Conservation (phyloP, 2,113 vertebrate species). For the Etia nguti region DNA sequence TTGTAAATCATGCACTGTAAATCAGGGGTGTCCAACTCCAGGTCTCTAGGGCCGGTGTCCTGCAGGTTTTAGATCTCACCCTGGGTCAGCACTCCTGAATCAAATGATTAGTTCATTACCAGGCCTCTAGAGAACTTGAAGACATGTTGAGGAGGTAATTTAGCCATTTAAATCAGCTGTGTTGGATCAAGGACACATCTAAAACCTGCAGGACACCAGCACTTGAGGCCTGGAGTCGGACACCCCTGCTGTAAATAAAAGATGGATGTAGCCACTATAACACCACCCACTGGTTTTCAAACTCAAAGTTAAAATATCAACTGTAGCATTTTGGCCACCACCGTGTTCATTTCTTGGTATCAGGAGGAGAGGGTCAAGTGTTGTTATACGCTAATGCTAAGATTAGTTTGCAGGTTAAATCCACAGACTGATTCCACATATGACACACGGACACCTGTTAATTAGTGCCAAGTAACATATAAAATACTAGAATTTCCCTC, state of each 20-base stretch:
- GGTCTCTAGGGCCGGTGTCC: fast-evolving
- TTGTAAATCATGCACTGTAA: background rate
- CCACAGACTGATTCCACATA: background rate
- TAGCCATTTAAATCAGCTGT: background rate
- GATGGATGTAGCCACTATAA: background rate
- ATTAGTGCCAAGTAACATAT: background rate
- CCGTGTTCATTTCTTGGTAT: background rate
- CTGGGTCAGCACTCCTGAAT: fast-evolving
- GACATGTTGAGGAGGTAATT: background rate
- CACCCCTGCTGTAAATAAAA: background rate
- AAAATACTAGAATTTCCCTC: background rate
- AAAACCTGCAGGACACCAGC: background rate
- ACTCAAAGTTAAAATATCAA: background rate
- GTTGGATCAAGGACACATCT: background rate
- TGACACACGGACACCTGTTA: background rate
- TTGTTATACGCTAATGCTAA: background rate
- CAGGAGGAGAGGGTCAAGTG: background rate
- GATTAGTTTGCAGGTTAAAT: background rate
- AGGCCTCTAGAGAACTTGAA: background rate
- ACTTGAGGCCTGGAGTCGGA: fast-evolving
- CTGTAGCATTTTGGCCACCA: background rate
- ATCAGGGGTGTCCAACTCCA: background rate
- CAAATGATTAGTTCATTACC: fast-evolving
- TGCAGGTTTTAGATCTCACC: fast-evolving
- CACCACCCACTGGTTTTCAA: background rate